A percentile compares a stretch with the other conserved stretches of the same genome.
Conservation (phyloP, 2,888 invertebrate genomes). For the Folsomia manolachei region DNA sequence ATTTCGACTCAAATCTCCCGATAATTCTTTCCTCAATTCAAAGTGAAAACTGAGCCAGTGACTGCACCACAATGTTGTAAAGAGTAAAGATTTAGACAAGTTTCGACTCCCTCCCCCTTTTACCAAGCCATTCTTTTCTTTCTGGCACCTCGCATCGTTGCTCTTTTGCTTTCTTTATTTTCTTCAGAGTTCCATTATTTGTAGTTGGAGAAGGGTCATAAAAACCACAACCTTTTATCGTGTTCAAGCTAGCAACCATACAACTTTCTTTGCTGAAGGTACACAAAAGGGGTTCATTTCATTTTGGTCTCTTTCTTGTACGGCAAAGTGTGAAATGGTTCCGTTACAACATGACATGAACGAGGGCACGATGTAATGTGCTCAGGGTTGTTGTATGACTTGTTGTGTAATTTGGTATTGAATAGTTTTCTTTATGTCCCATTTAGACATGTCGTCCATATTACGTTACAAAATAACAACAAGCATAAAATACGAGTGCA, state of each 20-base stretch:
- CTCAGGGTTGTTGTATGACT: too few relatives aligned
- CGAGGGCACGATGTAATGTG: too few relatives aligned
- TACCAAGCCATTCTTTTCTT: not conserved
- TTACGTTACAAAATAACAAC: too few relatives aligned
- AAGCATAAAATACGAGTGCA: too few relatives aligned
- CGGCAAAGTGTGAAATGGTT: not conserved
- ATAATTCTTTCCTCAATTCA: slow-evolving; percentile 14
- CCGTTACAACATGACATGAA: too few relatives aligned
- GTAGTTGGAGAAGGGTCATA: slow-evolving; percentile 2
- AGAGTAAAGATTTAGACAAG: too few relatives aligned
- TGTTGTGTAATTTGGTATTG: too few relatives aligned
- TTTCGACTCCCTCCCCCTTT: too few relatives aligned
- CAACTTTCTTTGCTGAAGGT: not conserved
- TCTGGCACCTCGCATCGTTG: not conserved
- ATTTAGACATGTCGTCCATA: too few relatives aligned
- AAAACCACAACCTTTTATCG: slow-evolving; percentile 5
- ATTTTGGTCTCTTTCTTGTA: not conserved
- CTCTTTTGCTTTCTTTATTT: slow-evolving; percentile 1
- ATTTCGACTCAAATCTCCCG: slow-evolving; percentile 13
- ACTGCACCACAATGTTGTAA: too few relatives aligned
- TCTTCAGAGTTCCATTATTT: not conserved
- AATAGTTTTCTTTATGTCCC: too few relatives aligned
- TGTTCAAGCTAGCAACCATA: not conserved
- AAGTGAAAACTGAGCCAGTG: not conserved
- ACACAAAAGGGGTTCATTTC: not conserved